phyloP scores from a whole-genome alignment of 2,113 vertebrate genomes.

The Setophaga petechia region DNA sequence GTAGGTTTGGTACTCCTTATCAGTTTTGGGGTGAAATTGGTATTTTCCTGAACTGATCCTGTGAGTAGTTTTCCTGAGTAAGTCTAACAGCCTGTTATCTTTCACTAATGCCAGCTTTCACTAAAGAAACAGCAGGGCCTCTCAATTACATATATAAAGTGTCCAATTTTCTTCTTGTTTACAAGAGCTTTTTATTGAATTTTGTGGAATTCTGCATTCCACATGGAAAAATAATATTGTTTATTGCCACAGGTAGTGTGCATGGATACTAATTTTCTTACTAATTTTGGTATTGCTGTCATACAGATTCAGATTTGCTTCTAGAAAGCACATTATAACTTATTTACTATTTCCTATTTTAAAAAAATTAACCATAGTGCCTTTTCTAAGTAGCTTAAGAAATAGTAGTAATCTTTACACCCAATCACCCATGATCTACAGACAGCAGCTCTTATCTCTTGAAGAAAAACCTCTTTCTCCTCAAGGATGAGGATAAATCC shows the following conservation, averaged over 20 bases:
- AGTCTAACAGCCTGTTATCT: background rate
- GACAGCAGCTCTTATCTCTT: conserved; percentile 38
- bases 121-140: background rate
- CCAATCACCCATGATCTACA: background rate
- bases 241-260: background rate
- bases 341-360: background rate
- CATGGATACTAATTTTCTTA: background rate
- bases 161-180: background rate
- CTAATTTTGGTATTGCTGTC: background rate
- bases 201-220: background rate
- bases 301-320: background rate
- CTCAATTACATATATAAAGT: background rate
- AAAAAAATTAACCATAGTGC: background rate
- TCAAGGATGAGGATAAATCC: conserved; percentile 44
- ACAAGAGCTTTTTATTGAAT: background rate
- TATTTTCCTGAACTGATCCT: background rate
- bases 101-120: background rate
- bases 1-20: background rate
- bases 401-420: conserved; percentile 37
- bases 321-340: background rate
- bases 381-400: conserved; percentile 23
- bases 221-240: background rate
- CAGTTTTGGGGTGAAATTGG: background rate
- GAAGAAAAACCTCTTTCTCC: conserved; percentile 57
- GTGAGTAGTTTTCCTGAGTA: background rate